Evolutionary conservation across 2,797 vertebrate species (phyloP).

Genomic region (Hephaestus fuliginosus): DNA sequence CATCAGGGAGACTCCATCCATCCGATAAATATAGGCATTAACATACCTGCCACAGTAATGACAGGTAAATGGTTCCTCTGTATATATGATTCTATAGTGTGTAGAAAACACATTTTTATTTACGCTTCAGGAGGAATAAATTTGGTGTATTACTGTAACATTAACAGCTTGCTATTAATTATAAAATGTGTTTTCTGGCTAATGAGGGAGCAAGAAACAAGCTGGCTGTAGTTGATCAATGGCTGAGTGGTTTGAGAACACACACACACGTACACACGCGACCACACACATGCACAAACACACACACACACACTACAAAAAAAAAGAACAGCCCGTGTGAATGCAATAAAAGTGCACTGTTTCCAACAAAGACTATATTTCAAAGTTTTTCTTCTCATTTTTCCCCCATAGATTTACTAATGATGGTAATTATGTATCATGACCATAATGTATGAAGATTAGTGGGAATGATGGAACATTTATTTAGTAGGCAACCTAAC

Average conservation of each 20-base stretch:
- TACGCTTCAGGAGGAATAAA: background rate
- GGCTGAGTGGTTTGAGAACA: background rate
- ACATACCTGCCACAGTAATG: background rate
- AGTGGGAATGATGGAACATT: background rate
- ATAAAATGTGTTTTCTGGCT: conserved; percentile 4
- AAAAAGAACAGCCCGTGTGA: background rate
- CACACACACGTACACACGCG: background rate
- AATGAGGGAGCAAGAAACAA: conserved; percentile 33
- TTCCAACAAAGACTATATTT: background rate
- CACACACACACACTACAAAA: background rate
- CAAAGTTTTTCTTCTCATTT: background rate
- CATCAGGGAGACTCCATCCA: background rate
- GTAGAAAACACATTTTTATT: background rate
- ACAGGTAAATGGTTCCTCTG: background rate
- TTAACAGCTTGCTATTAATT: conserved; percentile 35
- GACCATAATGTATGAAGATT: conserved; percentile 14
- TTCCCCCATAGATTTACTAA: conserved; percentile 2
- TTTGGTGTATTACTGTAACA: conserved; percentile 17
- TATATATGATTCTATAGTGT: too few species aligned
- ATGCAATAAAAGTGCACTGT: background rate
- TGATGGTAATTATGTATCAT: conserved; percentile 19
- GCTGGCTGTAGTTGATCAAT: conserved; percentile 30
- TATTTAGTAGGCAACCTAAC: background rate
- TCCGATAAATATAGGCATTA: too few species aligned
- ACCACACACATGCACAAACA: background rate